phyloP scores from a whole-genome alignment of 1,140 invertebrate genomes.

The Ceratosolen fusciceps region DNA sequence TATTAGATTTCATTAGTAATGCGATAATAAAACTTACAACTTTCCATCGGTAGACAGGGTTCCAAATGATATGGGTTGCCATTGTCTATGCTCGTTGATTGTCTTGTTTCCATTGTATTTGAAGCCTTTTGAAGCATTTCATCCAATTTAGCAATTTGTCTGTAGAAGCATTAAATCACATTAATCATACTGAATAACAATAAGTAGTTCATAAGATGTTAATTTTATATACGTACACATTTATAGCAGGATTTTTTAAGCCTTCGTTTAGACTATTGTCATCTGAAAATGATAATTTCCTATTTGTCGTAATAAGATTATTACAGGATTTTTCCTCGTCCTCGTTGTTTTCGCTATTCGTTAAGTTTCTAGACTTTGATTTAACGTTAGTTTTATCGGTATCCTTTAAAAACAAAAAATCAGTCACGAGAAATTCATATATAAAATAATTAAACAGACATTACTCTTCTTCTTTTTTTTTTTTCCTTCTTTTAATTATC shows the following conservation, averaged over 20 bases:
- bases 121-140: constrained; percentile 60
- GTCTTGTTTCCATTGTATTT: constrained; percentile 58
- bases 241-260: constrained; percentile 55
- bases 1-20: constrained; percentile 40
- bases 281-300: constrained; percentile 60
- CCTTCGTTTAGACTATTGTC: constrained; percentile 48
- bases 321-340: neutral
- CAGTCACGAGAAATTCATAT: neutral
- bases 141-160: constrained; percentile 63
- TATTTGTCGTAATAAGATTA: constrained; percentile 52
- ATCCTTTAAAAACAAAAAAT: neutral
- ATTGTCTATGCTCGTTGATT: constrained; percentile 57
- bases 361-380: neutral
- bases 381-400: neutral
- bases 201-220: neutral
- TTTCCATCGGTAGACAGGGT: constrained; percentile 11
- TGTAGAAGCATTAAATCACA: constrained; percentile 37
- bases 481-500: neutral
- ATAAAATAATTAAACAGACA: neutral
- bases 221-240: constrained; percentile 56
- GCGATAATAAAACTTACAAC: constrained; percentile 39
- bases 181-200: neutral
- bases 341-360: neutral
- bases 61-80: constrained; percentile 54
- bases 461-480: no score